These are phyloP conservation scores for Spea bombifrons DNA, from an alignment of 2,113 vertebrate species.

Conservation along the genomic window DNA sequence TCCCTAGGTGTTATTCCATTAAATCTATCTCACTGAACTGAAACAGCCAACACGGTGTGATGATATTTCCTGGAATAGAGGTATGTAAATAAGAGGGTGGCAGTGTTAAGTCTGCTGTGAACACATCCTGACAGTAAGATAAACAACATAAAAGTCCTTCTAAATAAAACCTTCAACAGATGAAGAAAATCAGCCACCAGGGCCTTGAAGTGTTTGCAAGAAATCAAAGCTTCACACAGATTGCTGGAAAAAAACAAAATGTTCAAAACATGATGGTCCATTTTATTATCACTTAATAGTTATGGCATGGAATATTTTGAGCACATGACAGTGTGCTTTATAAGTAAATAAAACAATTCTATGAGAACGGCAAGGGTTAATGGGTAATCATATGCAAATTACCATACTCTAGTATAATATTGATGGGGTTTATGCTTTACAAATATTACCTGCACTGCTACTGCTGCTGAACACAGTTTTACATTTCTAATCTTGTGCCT, in stretches of 20 bases:
- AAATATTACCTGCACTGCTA: too few species aligned
- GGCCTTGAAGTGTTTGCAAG: constrained; percentile 4
- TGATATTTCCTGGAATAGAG: constrained; percentile 9
- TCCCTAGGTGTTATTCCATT: constrained; percentile 3
- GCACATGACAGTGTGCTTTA: not conserved
- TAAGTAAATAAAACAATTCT: too few species aligned
- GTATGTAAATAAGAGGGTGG: constrained; percentile 10
- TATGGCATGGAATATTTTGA: not conserved
- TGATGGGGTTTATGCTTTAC: too few species aligned
- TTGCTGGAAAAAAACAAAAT: not conserved
- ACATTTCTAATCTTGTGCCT: too few species aligned
- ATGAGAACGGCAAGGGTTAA: too few species aligned
- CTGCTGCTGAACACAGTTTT: too few species aligned
- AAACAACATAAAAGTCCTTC: constrained; percentile 15
- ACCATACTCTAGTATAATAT: too few species aligned
- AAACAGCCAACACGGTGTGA: not conserved
- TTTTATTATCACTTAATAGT: not conserved
- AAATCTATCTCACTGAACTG: constrained; percentile 9
- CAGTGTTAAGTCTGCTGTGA: constrained; percentile 11
- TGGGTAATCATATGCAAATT: too few species aligned
- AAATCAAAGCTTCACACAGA: not conserved
- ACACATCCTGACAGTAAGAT: constrained; percentile 10
- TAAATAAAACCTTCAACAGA: constrained; percentile 9
- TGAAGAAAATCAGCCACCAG: not conserved
- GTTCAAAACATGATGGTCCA: not conserved